Evolutionary conservation across 2,797 vertebrate genomes (phyloP).

Genomic region (Zenarchopterus dispar): DNA sequence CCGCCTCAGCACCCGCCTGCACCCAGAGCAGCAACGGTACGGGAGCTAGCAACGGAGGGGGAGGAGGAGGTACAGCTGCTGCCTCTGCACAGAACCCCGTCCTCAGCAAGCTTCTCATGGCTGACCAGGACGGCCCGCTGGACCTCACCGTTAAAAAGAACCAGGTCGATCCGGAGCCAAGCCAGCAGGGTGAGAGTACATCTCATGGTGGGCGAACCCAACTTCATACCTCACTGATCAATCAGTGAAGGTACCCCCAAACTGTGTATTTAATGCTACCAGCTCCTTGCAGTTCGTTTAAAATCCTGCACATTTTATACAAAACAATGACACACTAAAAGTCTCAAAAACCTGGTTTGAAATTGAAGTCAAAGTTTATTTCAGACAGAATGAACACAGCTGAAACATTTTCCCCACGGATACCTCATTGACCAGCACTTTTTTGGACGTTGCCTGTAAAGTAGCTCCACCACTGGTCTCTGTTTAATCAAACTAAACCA

Average conservation of each 20-base stretch:
- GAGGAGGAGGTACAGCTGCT: conserved; percentile 59
- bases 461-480: conserved; percentile 23
- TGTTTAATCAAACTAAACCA: conserved; percentile 62
- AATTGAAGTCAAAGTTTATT: too few relatives aligned
- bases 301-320: too few relatives aligned
- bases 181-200: conserved; percentile 92
- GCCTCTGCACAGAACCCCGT: conserved; percentile 97
- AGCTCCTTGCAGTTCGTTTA: too few relatives aligned
- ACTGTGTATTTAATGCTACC: too few relatives aligned
- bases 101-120: conserved; percentile 99
- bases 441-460: conserved; percentile 15
- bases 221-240: too few relatives aligned
- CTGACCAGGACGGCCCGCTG: conserved; percentile 96
- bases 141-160: conserved; percentile 97
- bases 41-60: conserved; percentile 49
- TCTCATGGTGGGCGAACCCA: too few relatives aligned
- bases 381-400: too few relatives aligned
- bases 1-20: conserved; percentile 58
- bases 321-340: too few relatives aligned
- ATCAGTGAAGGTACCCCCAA: too few relatives aligned
- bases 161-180: conserved; percentile 84
- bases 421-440: too few relatives aligned
- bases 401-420: too few relatives aligned
- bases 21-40: conserved; percentile 63
- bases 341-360: too few relatives aligned